phyloP scores from a whole-genome alignment of 1,140 invertebrate species.

The Microplitis demolitor region DNA sequence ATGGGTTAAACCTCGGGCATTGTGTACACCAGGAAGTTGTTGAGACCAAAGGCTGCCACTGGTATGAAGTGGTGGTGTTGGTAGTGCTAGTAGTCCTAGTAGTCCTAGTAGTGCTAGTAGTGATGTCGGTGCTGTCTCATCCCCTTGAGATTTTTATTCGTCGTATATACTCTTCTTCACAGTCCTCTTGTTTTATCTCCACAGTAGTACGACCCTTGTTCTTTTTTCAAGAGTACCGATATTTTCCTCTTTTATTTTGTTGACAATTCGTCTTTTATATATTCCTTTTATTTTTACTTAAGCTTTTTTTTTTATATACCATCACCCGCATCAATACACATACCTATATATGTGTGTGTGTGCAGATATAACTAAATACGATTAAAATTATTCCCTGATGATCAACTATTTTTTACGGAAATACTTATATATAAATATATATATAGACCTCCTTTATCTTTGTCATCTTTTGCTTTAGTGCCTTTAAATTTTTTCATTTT shows the following conservation, averaged over 20 bases:
- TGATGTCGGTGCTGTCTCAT: slow-evolving; percentile 8
- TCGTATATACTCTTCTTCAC: slow-evolving; percentile 1
- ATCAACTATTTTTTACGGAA: too few relatives aligned
- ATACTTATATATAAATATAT: too few relatives aligned
- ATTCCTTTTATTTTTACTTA: not conserved
- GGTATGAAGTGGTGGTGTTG: too few relatives aligned
- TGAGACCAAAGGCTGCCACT: slow-evolving; percentile 10
- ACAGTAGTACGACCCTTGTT: not conserved
- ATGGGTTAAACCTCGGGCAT: slow-evolving; percentile 32
- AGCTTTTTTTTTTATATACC: not conserved
- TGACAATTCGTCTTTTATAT: not conserved
- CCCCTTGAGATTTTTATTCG: slow-evolving; percentile 24
- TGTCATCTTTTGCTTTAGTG: too few relatives aligned
- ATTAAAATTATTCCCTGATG: too few relatives aligned
- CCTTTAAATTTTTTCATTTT: too few relatives aligned
- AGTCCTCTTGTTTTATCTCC: slow-evolving; percentile 4
- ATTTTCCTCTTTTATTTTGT: slow-evolving; percentile 17
- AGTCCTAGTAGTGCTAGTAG: too few relatives aligned
- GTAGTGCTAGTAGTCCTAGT: too few relatives aligned
- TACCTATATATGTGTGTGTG: not conserved
- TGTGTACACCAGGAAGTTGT: slow-evolving; percentile 26
- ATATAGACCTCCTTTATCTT: too few relatives aligned
- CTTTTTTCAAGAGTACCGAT: slow-evolving; percentile 15
- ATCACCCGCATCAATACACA: not conserved
- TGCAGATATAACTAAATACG: not conserved